Evolutionary conservation across 2,113 vertebrate genomes (phyloP).

Genomic region (Chitala chitala): DNA sequence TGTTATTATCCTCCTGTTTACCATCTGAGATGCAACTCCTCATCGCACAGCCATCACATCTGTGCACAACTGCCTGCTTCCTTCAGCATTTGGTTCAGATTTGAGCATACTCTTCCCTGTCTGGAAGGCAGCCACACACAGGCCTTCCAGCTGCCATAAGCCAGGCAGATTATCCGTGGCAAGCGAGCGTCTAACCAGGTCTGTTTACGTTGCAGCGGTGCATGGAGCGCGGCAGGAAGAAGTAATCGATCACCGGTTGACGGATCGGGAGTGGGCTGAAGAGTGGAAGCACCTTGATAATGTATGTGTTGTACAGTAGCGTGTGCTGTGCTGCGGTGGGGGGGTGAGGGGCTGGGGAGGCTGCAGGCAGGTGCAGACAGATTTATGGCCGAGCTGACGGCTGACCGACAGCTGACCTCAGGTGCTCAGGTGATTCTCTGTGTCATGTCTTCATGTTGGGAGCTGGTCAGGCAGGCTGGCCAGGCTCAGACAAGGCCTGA

Average conservation of each 20-base stretch:
- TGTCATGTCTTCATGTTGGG: neutral
- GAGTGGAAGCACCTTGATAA: slow-evolving; percentile 98
- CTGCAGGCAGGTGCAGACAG: too few species aligned
- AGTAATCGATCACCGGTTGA: slow-evolving; percentile 92
- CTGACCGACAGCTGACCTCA: too few species aligned
- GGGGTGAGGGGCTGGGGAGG: neutral
- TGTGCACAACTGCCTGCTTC: neutral
- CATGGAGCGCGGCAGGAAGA: slow-evolving; percentile 83
- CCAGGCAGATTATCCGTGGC: neutral
- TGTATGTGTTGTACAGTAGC: slow-evolving; percentile 60
- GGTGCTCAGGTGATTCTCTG: neutral
- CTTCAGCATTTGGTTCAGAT: neutral
- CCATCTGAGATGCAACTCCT: neutral
- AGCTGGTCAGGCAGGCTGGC: neutral
- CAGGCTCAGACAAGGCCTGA: neutral
- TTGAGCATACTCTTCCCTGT: neutral
- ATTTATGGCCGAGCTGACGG: too few species aligned
- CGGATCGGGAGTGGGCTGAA: slow-evolving; percentile 93
- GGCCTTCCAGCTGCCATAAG: neutral
- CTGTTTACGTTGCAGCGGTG: slow-evolving; percentile 59
- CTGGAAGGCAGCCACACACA: neutral
- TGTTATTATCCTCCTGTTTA: neutral
- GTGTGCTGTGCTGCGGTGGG: neutral
- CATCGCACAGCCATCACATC: neutral
- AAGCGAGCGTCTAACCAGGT: neutral